Base-by-base conservation (phyloP, 2,888 invertebrate genomes). In the Steinernema scapterisci region DNA sequence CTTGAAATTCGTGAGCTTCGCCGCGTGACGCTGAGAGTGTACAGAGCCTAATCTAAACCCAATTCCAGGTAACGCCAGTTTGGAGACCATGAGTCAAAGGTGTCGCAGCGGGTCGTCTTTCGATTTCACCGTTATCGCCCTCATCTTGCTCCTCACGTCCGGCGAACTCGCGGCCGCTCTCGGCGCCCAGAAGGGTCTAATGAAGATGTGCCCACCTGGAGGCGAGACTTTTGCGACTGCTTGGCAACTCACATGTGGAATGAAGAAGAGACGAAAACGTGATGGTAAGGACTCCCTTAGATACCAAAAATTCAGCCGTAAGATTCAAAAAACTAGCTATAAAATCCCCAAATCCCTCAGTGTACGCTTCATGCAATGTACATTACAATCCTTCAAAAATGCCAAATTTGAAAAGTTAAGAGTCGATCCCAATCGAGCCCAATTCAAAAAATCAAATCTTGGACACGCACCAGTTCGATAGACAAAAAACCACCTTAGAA, bases 191-290 rank as follows among this genome's bases (percentile, higher is more conserved):
- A 63, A 63, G 31, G 63, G 63, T 7, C 27, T 56, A 9, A 73
- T 79, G 48, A 78, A 79, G 54, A 54, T 79, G 72, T 79, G 79
- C 70, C 79, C 79, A 3, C 79, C 79, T 0, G 79, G 79, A 19
- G 79, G 79, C 23, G 81, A 79, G 25, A 73, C 80, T 6, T 79
- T 79, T 27, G 81, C 79, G 0, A 78, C 73, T 43, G 79, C 79
- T 13, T 79, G 79, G 79, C 81, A 79, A 46, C 71, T 79, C 44
- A 81, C 79, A n/a, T 79, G 79, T 48, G 79, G 80, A 56, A 79
- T 79, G 79, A 63, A 63, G n/a, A 71, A 72, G 43, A 46, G 77
- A 48, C 48, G 74, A 45, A 79, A 79, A 72, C 79, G 43, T 19
- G 70, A 48, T 1, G 52, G 70, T 71, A 21, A 44, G 54, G n/a